Conservation (phyloP, 2,113 vertebrate species). For the Oncorhynchus tshawytscha region DNA sequence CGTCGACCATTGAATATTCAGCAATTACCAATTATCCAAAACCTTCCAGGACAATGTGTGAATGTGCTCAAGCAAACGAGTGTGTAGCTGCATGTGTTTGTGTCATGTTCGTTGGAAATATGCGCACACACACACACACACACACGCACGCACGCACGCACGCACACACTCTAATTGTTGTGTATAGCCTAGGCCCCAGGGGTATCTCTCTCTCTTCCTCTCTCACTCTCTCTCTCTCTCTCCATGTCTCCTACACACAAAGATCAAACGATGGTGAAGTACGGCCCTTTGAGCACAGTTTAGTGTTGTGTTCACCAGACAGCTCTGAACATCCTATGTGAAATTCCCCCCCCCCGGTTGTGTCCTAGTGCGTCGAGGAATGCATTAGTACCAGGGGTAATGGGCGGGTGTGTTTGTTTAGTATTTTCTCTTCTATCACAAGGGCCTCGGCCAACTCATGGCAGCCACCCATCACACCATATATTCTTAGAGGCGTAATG, state of each 20-base stretch:
- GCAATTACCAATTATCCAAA: slow-evolving; percentile 41
- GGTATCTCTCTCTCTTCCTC: background rate
- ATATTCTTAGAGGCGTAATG: too few relatives aligned
- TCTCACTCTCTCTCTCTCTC: background rate
- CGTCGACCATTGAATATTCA: slow-evolving; percentile 8
- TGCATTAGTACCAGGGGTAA: background rate
- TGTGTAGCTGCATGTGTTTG: background rate
- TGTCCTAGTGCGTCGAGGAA: background rate
- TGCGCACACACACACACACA: background rate
- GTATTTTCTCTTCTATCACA: background rate
- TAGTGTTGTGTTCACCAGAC: slow-evolving; percentile 7
- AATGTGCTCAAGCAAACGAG: background rate
- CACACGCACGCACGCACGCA: slow-evolving; percentile 8
- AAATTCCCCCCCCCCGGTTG: background rate
- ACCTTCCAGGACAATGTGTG: background rate
- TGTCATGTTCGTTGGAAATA: background rate
- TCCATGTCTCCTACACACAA: slow-evolving; percentile 1
- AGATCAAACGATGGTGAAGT: background rate
- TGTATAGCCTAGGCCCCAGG: too few relatives aligned
- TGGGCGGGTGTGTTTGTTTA: slow-evolving; percentile 3
- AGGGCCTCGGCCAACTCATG: too few relatives aligned
- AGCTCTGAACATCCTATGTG: slow-evolving; percentile 7
- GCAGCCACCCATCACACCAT: too few relatives aligned
- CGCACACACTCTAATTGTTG: background rate
- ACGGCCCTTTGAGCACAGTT: slow-evolving; percentile 8